phyloP scores from a whole-genome alignment of 2,888 invertebrate species.

The Aplocera efformata region DNA sequence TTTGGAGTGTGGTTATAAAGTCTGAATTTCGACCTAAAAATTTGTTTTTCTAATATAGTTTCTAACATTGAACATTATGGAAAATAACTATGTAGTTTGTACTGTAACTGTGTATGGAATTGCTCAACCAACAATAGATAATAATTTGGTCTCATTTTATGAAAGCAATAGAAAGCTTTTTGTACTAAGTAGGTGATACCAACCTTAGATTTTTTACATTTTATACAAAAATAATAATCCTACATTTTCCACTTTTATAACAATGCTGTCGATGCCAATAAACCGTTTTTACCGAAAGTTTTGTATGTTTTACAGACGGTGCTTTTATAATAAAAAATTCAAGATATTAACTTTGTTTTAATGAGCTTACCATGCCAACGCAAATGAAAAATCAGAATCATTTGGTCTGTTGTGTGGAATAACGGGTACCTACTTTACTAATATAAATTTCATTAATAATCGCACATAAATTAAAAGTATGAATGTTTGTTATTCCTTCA shows the following conservation, averaged over 20 bases:
- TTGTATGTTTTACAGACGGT: slow-evolving; percentile 79
- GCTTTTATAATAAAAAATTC: slow-evolving; percentile 71
- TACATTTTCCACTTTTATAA: slow-evolving; percentile 63
- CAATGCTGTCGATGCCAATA: slow-evolving; percentile 67
- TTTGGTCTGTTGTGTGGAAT: no score
- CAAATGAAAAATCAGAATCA: no score
- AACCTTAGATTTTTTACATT: slow-evolving; percentile 33
- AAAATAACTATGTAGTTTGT: slow-evolving; percentile 36
- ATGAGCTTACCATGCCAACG: background rate
- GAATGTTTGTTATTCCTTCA: no score
- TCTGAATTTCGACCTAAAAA: slow-evolving; percentile 42
- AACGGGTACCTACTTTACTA: no score
- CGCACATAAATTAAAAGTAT: no score
- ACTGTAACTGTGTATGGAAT: slow-evolving; percentile 43
- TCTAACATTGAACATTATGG: slow-evolving; percentile 38
- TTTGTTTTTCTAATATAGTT: slow-evolving; percentile 26
- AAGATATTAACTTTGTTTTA: slow-evolving; percentile 27
- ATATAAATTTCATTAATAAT: no score
- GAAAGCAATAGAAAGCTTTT: slow-evolving; percentile 41
- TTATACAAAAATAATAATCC: slow-evolving; percentile 50
- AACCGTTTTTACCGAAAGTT: slow-evolving; percentile 64
- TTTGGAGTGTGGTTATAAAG: slow-evolving; percentile 58
- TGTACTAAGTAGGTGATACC: background rate
- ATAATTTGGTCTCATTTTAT: slow-evolving; percentile 36
- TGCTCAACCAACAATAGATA: slow-evolving; percentile 63